Conservation (phyloP, 2,797 vertebrate species). For the Liasis olivaceus region DNA sequence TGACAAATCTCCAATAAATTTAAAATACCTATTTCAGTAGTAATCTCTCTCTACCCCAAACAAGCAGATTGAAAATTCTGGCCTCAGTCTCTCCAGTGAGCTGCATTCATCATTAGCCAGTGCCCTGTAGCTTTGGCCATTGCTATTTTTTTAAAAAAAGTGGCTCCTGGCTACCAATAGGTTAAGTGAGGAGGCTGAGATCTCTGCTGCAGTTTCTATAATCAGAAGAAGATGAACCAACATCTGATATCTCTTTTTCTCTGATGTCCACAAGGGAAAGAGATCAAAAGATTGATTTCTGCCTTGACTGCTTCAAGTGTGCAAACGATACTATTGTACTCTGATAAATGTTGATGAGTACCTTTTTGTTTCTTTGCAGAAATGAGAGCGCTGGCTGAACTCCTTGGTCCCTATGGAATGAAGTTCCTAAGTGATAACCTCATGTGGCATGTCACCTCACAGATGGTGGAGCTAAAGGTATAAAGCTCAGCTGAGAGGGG, state of each 20-base stretch:
- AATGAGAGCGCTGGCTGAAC: slow-evolving; percentile 83
- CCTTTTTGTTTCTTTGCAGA: slow-evolving; percentile 13
- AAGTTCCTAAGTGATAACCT: slow-evolving; percentile 90
- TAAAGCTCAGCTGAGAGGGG: background rate
- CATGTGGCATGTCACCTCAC: slow-evolving; percentile 93
- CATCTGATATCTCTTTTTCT: background rate
- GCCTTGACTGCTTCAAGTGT: too few species aligned
- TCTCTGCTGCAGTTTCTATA: background rate
- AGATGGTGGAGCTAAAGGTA: slow-evolving; percentile 88
- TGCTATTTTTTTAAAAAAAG: background rate
- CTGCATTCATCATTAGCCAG: background rate
- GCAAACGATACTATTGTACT: background rate
- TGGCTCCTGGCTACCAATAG: background rate
- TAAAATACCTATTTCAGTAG: background rate
- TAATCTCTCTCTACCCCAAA: background rate
- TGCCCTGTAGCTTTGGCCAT: background rate
- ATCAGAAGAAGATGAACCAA: background rate
- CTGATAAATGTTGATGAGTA: background rate
- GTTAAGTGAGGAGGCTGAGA: background rate
- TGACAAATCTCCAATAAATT: background rate
- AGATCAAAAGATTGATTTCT: background rate
- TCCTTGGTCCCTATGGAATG: slow-evolving; percentile 88
- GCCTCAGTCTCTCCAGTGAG: background rate
- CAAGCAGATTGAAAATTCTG: background rate
- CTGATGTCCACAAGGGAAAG: background rate